A percentile compares a stretch with the other conserved stretches of the same genome.
Conservation (phyloP, 2,888 invertebrate genomes). For the Acrobasis consociella region DNA sequence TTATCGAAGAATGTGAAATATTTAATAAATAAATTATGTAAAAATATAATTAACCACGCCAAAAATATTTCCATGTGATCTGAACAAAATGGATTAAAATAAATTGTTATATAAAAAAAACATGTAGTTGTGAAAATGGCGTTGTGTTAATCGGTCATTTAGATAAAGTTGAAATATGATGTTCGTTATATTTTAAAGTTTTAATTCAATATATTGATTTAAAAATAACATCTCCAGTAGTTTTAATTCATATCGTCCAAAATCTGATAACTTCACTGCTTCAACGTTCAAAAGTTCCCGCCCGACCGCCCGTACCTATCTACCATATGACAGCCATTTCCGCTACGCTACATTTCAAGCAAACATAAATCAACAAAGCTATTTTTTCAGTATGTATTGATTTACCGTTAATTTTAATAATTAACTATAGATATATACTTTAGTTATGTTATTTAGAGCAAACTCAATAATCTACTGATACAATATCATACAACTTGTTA, state of each 20-base stretch:
- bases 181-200: conserved; percentile 77
- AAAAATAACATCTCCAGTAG: conserved; percentile 38
- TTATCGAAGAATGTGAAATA: conserved; percentile 24
- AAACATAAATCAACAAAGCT: neutral
- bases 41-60: conserved; percentile 40
- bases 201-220: conserved; percentile 72
- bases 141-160: conserved; percentile 73
- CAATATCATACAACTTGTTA: neutral
- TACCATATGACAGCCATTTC: neutral
- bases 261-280: neutral
- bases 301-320: neutral
- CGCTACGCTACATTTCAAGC: conserved; percentile 11
- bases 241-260: neutral
- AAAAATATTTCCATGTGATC: conserved; percentile 46
- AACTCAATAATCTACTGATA: neutral
- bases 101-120: conserved; percentile 50
- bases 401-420: neutral
- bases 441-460: neutral
- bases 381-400: neutral
- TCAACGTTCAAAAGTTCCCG: conserved; percentile 5
- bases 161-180: conserved; percentile 61
- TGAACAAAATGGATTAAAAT: conserved; percentile 39
- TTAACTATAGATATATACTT: neutral
- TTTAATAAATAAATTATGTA: conserved; percentile 28
- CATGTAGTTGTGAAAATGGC: conserved; percentile 76